Percentiles rank a stretch among this genome's conserved stretches.
These are phyloP conservation scores for Vollenhovia emeryi DNA, from an alignment of 1,140 invertebrate genomes.

Conservation along the genomic window DNA sequence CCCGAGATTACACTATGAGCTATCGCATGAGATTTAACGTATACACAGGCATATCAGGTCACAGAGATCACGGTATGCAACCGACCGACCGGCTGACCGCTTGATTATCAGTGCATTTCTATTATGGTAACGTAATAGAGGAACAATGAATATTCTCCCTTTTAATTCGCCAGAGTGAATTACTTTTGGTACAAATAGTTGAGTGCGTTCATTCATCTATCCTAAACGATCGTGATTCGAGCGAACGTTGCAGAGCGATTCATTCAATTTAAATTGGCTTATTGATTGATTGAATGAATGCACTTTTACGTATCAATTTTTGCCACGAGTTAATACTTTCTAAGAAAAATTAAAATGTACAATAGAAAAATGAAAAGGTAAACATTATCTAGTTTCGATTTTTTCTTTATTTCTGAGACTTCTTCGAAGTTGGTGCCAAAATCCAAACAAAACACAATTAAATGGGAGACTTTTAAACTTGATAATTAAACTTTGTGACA, in stretches of 20 bases:
- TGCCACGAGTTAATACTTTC: neutral
- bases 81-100: neutral
- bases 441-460: neutral
- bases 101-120: neutral
- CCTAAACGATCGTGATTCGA: neutral
- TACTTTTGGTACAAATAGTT: neutral
- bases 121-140: neutral
- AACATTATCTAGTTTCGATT: neutral
- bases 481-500: neutral
- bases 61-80: neutral
- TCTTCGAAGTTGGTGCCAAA: neutral
- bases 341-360: neutral
- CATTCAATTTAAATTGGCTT: neutral
- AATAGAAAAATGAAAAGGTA: neutral
- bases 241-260: neutral
- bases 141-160: neutral
- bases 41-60: slow-evolving; percentile 18
- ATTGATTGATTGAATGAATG: neutral
- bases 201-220: neutral
- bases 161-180: neutral
- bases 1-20: slow-evolving; percentile 71
- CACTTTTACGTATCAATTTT: slow-evolving; percentile 10
- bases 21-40: slow-evolving; percentile 70
- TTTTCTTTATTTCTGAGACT: neutral
- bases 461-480: neutral